Evolutionary conservation across 2,113 vertebrate species (phyloP), one percentile per base, ranked within the genome.

Genomic region (Otus sunia): DNA sequence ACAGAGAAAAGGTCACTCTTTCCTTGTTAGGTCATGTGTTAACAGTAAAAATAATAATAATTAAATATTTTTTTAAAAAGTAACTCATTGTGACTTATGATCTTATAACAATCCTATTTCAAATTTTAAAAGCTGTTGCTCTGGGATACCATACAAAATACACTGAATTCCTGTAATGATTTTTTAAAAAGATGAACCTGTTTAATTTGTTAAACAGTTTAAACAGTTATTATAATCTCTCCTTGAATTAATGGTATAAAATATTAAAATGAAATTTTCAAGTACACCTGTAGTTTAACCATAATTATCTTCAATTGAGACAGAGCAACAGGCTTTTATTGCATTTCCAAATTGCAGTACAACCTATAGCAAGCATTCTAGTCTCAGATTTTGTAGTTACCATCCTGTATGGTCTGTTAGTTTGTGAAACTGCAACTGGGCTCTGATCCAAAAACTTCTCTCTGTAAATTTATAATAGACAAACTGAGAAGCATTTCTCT

Each of bases 311-410:
- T 71, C 94, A 78, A 55, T n/a, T 53, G 39, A 93, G 74, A 76
- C 49, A 95, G 95, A 94, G 13, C 69, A 82, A 69, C 29, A 80
- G 64, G 37, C 29, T 93, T 80, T 96, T 93, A 91, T 90, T 95
- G 45, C 36, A 66, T 88, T 88, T 93, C 71, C 55, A 92, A 90
- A 88, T 76, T 80, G 43, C 62, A 66, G 36, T 62, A 15, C 27
- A 93, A 74, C 17, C 22, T 88, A 10, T 37, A 90, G 67, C 45
- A 93, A 76, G 34, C 21, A 26, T 76, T 93, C 63, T 86, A 62
- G 41, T 88, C n/a, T 88, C 53, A 60, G 56, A 49, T 94, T 89
- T 95, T 73, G 85, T 81, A 56, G 80, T 53, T 90, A 82, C 66
- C 71, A 58, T 66, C 27, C 53, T 82, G 22, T 66, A 45, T 47